Evolutionary conservation across 2,113 vertebrate genomes (phyloP), one percentile per base, ranked within the genome.

Genomic region (Brachypodius melanocephalos): DNA sequence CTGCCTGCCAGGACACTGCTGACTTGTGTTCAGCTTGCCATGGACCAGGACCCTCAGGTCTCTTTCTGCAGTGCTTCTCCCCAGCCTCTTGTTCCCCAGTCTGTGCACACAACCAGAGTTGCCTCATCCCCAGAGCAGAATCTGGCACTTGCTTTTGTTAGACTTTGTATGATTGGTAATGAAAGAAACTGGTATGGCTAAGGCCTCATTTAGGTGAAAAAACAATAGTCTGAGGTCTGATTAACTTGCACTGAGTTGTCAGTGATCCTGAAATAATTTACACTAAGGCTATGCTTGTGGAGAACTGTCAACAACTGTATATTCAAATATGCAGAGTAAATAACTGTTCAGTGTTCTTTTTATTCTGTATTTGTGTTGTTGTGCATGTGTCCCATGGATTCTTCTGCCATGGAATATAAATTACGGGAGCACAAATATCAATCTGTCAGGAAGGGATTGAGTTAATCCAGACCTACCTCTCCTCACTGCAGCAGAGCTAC

Each of bases 11-110:
- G 32, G 45, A 28, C 45, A 46, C 21, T 57, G 26, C 36, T 5
- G 8, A 0, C 29, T 40, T 0, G 0, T 10, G 9, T 45, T 43
- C 16, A 38, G 0, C 18, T 51, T 51, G 3, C 18, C 18, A 2
- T 16, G 0, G 0, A 5, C 12, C 28, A 18, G 66, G 17, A 29
- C 7, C 8, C 12, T 5, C 19, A 21, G 7, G 20, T 82, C 20
- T 9, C 16, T 17, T 58, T 74, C 61, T 45, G 17, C 46, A 5
- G 3, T 22, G 28, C n/a, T 46, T 29, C 52, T 59, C 1, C 21
- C 45, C 29, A 52, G 6, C 19, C 5, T 82, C 61, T 67, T 10
- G 3, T 52, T 52, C 14, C 18, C 9, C 9, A 26, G 61, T 40
- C 52, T 67, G 0, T 52, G 40, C 52, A 34, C 38, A 59, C 16